Conservation (phyloP, 2,888 invertebrate genomes). For the Polylopha cassiicola region DNA sequence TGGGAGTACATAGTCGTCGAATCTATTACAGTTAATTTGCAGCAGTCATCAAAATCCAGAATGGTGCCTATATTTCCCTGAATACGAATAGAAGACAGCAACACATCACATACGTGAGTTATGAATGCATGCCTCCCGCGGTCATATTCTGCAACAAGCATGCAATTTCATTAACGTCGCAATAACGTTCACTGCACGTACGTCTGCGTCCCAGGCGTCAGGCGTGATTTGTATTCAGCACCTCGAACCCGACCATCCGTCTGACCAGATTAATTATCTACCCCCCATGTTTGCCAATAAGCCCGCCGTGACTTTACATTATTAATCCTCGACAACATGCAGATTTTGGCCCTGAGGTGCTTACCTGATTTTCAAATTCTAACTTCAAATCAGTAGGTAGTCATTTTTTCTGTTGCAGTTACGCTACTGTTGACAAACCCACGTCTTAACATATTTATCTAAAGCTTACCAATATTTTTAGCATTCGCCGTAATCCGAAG, state of each 20-base stretch:
- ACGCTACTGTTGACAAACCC: slow-evolving; percentile 5
- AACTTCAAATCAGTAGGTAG: neutral
- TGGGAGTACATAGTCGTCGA: too few relatives aligned
- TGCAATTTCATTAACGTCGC: slow-evolving; percentile 18
- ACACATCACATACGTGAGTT: too few relatives aligned
- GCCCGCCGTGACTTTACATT: slow-evolving; percentile 56
- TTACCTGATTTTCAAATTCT: neutral
- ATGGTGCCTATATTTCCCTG: too few relatives aligned
- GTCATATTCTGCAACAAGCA: slow-evolving; percentile 2
- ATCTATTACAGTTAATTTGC: slow-evolving; percentile 18
- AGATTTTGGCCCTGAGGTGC: slow-evolving; percentile 6
- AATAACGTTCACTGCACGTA: slow-evolving; percentile 15
- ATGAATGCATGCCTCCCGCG: too few relatives aligned
- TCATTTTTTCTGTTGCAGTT: neutral
- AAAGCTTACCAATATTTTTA: slow-evolving; percentile 20
- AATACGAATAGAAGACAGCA: too few relatives aligned
- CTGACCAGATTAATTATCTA: slow-evolving; percentile 74
- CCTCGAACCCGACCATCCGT: slow-evolving; percentile 55
- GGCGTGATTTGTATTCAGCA: slow-evolving; percentile 65
- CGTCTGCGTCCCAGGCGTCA: slow-evolving; percentile 34
- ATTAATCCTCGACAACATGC: slow-evolving; percentile 45
- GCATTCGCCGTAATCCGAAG: slow-evolving; percentile 19
- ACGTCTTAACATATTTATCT: slow-evolving; percentile 11
- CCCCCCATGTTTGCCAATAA: slow-evolving; percentile 70
- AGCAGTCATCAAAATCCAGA: too few relatives aligned